Evolutionary conservation across 2,888 invertebrate genomes (phyloP).

Genomic region (Melinopterus prodromus): DNA sequence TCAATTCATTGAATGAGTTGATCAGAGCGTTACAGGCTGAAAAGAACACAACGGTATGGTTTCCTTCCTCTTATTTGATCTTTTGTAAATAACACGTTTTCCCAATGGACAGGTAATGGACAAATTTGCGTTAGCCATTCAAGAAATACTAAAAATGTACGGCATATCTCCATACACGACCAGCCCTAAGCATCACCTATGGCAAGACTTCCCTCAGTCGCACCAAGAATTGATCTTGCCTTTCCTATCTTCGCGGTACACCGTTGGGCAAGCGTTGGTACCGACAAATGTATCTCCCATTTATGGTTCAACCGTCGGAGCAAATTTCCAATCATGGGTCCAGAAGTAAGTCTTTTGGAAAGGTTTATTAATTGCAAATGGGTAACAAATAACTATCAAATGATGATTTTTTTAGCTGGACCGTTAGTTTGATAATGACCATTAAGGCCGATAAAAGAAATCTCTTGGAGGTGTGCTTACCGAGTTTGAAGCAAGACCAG

Average conservation of each 20-base stretch:
- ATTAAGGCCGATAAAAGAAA: conserved; percentile 68
- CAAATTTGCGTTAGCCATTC: conserved; percentile 80
- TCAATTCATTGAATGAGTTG: conserved; percentile 73
- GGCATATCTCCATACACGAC: conserved; percentile 70
- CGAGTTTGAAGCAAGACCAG: conserved; percentile 78
- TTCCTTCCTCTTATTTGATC: background rate
- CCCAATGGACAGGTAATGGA: conserved; percentile 71
- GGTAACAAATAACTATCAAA: conserved; percentile 12
- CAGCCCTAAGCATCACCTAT: conserved; percentile 68
- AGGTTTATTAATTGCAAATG: conserved; percentile 13
- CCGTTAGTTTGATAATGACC: conserved; percentile 71
- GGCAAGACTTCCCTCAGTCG: conserved; percentile 75
- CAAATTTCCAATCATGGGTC: conserved; percentile 78
- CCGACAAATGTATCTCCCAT: conserved; percentile 65
- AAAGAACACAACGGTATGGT: conserved; percentile 72
- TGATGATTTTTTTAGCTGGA: conserved; percentile 66
- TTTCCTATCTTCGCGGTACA: conserved; percentile 74
- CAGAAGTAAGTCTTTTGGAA: conserved; percentile 64
- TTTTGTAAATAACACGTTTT: background rate
- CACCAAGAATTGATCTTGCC: conserved; percentile 82
- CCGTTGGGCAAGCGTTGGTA: conserved; percentile 56
- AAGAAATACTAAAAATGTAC: conserved; percentile 78
- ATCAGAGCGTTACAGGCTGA: conserved; percentile 80
- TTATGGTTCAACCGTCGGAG: conserved; percentile 73
- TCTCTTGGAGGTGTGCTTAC: conserved; percentile 74